A percentile compares a stretch with the other conserved stretches of the same genome.
These are phyloP conservation scores for Lytechinus pictus DNA, from an alignment of 35 echinoderm and acorn worm genomes.

Conservation along the genomic window DNA sequence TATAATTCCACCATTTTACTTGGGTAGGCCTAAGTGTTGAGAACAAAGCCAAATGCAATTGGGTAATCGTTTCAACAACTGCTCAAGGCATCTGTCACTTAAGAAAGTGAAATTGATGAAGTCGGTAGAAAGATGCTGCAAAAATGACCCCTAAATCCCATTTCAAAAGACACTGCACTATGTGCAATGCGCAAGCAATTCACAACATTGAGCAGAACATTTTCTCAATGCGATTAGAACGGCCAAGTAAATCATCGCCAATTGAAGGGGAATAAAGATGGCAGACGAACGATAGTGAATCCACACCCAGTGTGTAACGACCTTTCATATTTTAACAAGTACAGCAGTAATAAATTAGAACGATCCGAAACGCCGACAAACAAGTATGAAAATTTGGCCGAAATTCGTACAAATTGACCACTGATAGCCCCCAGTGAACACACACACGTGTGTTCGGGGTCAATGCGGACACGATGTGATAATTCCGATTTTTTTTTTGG, in stretches of 20 bases:
- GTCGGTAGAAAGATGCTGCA: neutral
- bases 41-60: conserved; percentile 32
- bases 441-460: conserved; percentile 55
- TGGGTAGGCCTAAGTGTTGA: too few species aligned
- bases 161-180: conserved; percentile 6
- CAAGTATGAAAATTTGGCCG: conserved; percentile 59
- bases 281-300: conserved; percentile 56
- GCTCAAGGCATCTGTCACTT: neutral
- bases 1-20: too few species aligned
- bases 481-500: neutral
- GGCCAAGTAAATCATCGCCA: conserved; percentile 48
- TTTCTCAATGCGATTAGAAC: conserved; percentile 45
- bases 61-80: neutral
- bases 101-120: conserved; percentile 27
- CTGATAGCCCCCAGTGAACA: conserved; percentile 55
- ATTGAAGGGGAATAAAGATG: conserved; percentile 55
- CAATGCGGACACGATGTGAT: conserved; percentile 39
- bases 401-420: conserved; percentile 59
- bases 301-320: conserved; percentile 62
- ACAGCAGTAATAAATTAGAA: conserved; percentile 78
- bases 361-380: conserved; percentile 63
- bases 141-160: conserved; percentile 41
- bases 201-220: conserved; percentile 37
- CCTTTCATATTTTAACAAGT: conserved; percentile 81
- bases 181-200: neutral